Conservation (phyloP, 2,797 vertebrate genomes). For the Rhinophrynus dorsalis region DNA sequence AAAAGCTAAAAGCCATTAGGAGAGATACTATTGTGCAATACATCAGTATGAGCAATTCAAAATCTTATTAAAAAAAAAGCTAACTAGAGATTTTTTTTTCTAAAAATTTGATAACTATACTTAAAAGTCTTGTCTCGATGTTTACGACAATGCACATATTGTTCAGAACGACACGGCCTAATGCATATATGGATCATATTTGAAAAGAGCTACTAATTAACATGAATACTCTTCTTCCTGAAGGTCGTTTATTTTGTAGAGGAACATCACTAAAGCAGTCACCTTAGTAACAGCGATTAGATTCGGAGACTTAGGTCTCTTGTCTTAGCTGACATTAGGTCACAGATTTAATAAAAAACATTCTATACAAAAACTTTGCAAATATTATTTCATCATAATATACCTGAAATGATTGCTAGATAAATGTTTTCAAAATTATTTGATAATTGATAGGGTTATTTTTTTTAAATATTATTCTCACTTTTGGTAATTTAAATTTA, state of each 20-base stretch:
- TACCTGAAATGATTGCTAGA: too few relatives aligned
- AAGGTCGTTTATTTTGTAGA: conserved; percentile 74
- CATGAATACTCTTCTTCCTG: conserved; percentile 87
- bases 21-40: conserved; percentile 70
- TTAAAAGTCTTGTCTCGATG: conserved; percentile 81
- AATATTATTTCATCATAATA: conserved; percentile 57
- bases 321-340: conserved; percentile 68
- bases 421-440: conserved; percentile 18
- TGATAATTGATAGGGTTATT: too few relatives aligned
- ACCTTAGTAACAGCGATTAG: conserved; percentile 70
- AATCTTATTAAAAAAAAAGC: conserved; percentile 70
- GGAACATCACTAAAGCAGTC: conserved; percentile 66
- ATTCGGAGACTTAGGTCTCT: conserved; percentile 71
- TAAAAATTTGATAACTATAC: conserved; percentile 86
- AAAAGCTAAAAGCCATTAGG: conserved; percentile 98
- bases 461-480: neutral
- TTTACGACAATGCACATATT: conserved; percentile 75
- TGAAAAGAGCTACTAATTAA: conserved; percentile 92
- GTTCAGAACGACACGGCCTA: conserved; percentile 79
- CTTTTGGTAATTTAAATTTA: too few relatives aligned
- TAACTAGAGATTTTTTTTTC: conserved; percentile 84
- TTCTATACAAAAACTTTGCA: conserved; percentile 63
- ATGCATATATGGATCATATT: conserved; percentile 86
- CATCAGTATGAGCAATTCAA: conserved; percentile 74
- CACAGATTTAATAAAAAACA: conserved; percentile 65